Conservation (phyloP, 2,797 vertebrate genomes). For the Coregonus sp. region DNA sequence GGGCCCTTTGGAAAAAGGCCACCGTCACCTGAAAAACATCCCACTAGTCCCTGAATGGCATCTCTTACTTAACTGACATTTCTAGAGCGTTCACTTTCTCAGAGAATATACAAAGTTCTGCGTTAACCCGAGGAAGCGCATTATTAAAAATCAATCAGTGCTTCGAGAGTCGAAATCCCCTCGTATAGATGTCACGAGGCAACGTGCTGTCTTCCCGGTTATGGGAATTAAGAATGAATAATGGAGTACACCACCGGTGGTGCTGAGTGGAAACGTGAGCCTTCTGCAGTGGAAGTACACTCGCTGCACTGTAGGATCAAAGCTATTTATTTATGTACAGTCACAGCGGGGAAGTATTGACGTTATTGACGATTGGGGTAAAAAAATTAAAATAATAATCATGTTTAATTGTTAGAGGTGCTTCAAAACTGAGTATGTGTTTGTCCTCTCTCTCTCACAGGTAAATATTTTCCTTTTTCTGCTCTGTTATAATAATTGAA, state of each 20-base stretch:
- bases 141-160: conserved; percentile 67
- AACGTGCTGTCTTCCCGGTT: conserved; percentile 51
- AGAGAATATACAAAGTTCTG: conserved; percentile 31
- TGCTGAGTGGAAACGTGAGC: conserved; percentile 35
- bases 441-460: too few species aligned
- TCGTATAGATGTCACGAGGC: conserved; percentile 47
- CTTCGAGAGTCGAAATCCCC: conserved; percentile 37
- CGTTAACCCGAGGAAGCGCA: conserved; percentile 36
- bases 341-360: conserved; percentile 21
- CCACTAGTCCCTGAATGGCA: neutral
- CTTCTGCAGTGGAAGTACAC: conserved; percentile 32
- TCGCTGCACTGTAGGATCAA: conserved; percentile 40
- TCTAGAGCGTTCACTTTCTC: neutral
- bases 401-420: neutral
- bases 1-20: too few species aligned
- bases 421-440: neutral
- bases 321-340: conserved; percentile 34
- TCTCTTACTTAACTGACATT: neutral
- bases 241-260: conserved; percentile 50
- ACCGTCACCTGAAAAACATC: neutral
- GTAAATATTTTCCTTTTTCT: too few species aligned
- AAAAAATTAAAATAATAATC: neutral
- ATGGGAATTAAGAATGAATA: conserved; percentile 66
- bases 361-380: conserved; percentile 16
- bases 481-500: too few species aligned